These are phyloP conservation scores for Hydrozoanthus tunicans DNA, from an alignment of 64 coral and sea anemone species.

Conservation along the genomic window DNA sequence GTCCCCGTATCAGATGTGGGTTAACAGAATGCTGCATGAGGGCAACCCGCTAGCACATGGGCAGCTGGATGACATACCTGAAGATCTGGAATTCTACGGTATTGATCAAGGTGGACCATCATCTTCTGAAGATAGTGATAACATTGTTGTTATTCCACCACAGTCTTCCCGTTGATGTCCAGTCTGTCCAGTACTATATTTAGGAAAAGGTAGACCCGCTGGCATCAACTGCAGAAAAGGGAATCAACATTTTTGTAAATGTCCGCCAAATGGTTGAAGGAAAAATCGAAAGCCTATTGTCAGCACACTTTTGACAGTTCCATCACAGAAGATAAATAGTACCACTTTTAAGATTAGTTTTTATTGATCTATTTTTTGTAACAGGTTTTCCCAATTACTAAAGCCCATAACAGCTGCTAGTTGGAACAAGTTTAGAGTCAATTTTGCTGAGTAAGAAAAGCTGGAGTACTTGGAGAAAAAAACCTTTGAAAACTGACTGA, in stretches of 20 bases:
- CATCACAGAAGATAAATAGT: no score
- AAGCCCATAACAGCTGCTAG: no score
- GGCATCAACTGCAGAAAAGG: background rate
- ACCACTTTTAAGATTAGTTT: no score
- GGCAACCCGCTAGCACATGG: constrained; percentile 5
- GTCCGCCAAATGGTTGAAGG: constrained; percentile 36
- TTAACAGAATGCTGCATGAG: background rate
- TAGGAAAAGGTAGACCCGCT: constrained; percentile 22
- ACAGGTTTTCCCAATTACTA: no score
- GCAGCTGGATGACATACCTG: constrained; percentile 4
- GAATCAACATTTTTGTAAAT: constrained; percentile 31
- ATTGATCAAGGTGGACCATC: constrained; percentile 2
- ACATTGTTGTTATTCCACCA: constrained; percentile 12
- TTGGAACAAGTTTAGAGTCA: no score
- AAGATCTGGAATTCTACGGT: constrained; percentile 13
- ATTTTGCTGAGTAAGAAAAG: no score
- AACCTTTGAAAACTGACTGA: no score
- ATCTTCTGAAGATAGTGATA: constrained; percentile 29
- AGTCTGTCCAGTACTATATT: constrained; percentile 15
- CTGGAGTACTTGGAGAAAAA: no score
- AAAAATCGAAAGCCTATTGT: constrained; percentile 32
- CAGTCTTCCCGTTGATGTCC: background rate
- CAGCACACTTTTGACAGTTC: background rate
- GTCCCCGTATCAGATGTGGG: constrained; percentile 26
- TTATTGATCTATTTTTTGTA: no score